Conservation (phyloP, 2,888 invertebrate species). For the Subacronicta megacephala region DNA sequence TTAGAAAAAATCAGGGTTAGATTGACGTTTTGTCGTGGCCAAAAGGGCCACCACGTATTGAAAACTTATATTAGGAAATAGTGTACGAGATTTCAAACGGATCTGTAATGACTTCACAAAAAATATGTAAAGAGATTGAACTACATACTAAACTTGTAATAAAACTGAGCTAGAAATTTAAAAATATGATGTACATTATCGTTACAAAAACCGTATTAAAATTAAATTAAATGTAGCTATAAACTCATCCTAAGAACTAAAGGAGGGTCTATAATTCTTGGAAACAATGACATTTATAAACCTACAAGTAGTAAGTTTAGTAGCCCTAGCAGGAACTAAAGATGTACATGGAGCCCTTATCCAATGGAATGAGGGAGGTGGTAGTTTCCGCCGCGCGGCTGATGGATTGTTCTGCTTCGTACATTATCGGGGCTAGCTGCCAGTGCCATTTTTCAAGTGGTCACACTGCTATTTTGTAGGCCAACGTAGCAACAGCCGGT, state of each 20-base stretch:
- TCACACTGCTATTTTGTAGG: conserved; percentile 71
- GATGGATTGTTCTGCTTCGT: conserved; percentile 75
- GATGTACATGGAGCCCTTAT: conserved; percentile 56
- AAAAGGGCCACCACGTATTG: conserved; percentile 1
- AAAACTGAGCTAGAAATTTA: conserved; percentile 7
- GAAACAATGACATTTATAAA: conserved; percentile 12
- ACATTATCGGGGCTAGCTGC: conserved; percentile 77
- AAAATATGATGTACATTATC: conserved; percentile 2
- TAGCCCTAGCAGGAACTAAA: conserved; percentile 44
- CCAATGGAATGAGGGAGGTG: conserved; percentile 55
- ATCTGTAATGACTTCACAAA: neutral
- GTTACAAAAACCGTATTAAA: neutral
- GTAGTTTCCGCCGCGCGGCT: conserved; percentile 58
- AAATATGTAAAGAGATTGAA: neutral
- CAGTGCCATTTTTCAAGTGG: conserved; percentile 76
- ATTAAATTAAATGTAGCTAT: conserved; percentile 18
- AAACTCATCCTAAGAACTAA: conserved; percentile 3
- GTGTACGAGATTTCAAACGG: neutral
- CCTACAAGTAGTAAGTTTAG: conserved; percentile 31
- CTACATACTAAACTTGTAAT: conserved; percentile 30
- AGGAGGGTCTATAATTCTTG: conserved; percentile 4
- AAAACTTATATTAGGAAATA: neutral
- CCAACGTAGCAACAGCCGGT: conserved; percentile 61
- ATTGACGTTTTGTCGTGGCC: conserved; percentile 26
- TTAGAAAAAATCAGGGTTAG: conserved; percentile 38